Evolutionary conservation across 2,888 invertebrate genomes (phyloP), one percentile per base, ranked within the genome.

Genomic region (Sipha maydis): DNA sequence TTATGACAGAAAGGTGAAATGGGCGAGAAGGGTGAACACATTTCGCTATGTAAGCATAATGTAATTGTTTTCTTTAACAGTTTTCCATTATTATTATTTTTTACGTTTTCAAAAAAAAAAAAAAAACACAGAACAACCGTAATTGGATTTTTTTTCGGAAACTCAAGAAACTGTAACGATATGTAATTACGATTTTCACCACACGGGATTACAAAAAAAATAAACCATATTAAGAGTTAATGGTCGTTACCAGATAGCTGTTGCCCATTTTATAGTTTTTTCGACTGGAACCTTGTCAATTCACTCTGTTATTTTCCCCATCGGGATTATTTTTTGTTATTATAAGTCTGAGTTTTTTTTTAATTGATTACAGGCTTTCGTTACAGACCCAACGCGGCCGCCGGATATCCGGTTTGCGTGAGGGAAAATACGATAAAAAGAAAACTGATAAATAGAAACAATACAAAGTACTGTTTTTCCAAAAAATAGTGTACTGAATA

Each of bases 61-160:
- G 86, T 86, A 86, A 86, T 86, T 73, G 73, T 86, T 86, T 86
- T 75, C 25, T n/a, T 61, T 86, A 73, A 73, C 82, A 56, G 78
- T 80, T 86, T 86, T 73, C 73, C 86, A 48, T 86, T 86, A 73
- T 79, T 86, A 78, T 71, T 78, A 85, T 83, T 84, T 85, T 31
- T 17, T 61, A 19, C n/a, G 25, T 85, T 77, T 85, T 69, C 77
- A 19, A 61, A 19, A 54, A 11, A 41, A 71, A 71, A 83, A 71
- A 82, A 41, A 56, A 25, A 14, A 25, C 14, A 56, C 41, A 31
- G 21, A 80, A 38, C 67, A 34, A 14, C 41, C 34, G 75, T 88
- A 88, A 88, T 82, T 88, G 88, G 75, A 28, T 86, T 34, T 86
- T 85, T 48, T 28, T 78, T 79, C 8, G 69, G 67, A 85, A 78